phyloP scores from a whole-genome alignment of 2,888 invertebrate species.

The Ptilodon capucinus region DNA sequence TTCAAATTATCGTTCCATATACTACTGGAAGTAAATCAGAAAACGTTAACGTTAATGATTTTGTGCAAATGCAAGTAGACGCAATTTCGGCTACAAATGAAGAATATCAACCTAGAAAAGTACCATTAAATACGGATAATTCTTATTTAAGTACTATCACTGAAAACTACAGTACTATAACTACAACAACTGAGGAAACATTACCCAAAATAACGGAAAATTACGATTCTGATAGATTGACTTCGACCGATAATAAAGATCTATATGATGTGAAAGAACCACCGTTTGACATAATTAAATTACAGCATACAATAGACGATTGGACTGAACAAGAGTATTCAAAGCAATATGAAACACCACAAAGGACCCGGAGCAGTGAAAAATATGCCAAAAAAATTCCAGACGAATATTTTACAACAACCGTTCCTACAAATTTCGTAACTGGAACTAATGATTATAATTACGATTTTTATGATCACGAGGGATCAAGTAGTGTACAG shows the following conservation, averaged over 20 bases:
- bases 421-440: slow-evolving; percentile 65
- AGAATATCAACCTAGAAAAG: slow-evolving; percentile 74
- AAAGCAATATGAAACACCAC: slow-evolving; percentile 70
- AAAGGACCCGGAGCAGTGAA: slow-evolving; percentile 78
- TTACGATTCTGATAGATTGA: slow-evolving; percentile 78
- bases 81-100: slow-evolving; percentile 54
- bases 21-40: slow-evolving; percentile 77
- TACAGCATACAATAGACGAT: slow-evolving; percentile 92
- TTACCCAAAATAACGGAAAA: slow-evolving; percentile 59
- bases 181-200: slow-evolving; percentile 55
- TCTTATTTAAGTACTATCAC: slow-evolving; percentile 35
- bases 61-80: slow-evolving; percentile 72
- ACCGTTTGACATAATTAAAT: slow-evolving; percentile 87
- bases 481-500: slow-evolving; percentile 73
- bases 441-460: slow-evolving; percentile 58
- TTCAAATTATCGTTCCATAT: slow-evolving; percentile 92
- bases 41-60: slow-evolving; percentile 28
- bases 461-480: slow-evolving; percentile 73
- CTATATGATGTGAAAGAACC: slow-evolving; percentile 76
- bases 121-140: slow-evolving; percentile 61
- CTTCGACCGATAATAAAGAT: slow-evolving; percentile 60
- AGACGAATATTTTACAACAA: slow-evolving; percentile 87
- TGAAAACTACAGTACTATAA: slow-evolving; percentile 49
- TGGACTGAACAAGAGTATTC: slow-evolving; percentile 92
- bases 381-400: slow-evolving; percentile 90